Evolutionary conservation across 2,113 vertebrate genomes (phyloP).

Genomic region (Gorsachius goisagi): DNA sequence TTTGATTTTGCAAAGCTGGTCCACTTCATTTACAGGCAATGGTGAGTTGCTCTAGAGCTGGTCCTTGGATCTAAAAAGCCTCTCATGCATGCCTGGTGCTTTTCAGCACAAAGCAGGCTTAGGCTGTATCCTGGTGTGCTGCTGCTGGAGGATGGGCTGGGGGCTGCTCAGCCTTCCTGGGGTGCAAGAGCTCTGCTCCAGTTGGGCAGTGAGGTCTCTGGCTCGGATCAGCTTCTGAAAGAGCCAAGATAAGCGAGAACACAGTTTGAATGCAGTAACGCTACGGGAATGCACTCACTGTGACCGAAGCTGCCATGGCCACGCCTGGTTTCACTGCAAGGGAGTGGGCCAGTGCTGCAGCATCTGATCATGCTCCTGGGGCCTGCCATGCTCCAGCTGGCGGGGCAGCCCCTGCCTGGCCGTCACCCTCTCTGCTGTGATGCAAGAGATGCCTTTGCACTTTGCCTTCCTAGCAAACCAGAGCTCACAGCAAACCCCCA

Average conservation of each 20-base stretch:
- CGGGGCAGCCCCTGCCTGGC: neutral
- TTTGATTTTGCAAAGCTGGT: neutral
- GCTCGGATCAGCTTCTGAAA: neutral
- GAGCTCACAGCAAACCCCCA: neutral
- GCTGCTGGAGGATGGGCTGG: neutral
- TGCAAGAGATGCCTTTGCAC: neutral
- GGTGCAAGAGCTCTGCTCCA: neutral
- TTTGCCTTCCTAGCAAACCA: neutral
- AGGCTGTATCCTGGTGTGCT: neutral
- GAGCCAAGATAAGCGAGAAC: neutral
- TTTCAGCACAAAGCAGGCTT: neutral
- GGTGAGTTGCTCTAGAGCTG: neutral
- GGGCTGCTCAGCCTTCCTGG: neutral
- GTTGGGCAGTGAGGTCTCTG: neutral
- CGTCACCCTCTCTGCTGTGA: neutral
- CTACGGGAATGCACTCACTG: neutral
- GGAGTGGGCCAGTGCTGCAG: neutral
- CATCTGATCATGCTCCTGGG: neutral
- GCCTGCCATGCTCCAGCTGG: neutral
- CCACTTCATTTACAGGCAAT: neutral
- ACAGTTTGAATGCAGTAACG: fast-evolving
- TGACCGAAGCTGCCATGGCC: neutral
- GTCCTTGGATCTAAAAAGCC: neutral
- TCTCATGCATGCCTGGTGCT: neutral
- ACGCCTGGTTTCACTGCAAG: fast-evolving